A percentile compares a stretch with the other conserved stretches of the same genome.
Conservation (phyloP, 2,888 invertebrate species). For the Drosophila mulleri region DNA sequence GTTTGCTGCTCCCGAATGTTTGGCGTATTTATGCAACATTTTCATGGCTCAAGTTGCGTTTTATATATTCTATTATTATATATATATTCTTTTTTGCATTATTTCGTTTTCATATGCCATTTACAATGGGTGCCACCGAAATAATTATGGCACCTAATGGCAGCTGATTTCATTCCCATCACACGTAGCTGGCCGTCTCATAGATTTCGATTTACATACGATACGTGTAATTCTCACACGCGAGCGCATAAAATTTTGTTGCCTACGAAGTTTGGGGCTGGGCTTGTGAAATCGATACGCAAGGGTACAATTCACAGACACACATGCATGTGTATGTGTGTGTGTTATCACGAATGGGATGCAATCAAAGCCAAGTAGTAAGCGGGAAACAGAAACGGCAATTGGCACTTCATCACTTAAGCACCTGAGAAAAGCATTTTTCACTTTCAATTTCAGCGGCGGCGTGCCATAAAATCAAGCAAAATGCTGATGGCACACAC, state of each 20-base stretch:
- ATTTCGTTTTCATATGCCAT: slow-evolving; percentile 13
- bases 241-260: slow-evolving; percentile 70
- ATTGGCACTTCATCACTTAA: slow-evolving; percentile 80
- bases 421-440: slow-evolving; percentile 79
- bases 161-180: slow-evolving; percentile 58
- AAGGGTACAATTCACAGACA: slow-evolving; percentile 22
- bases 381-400: slow-evolving; percentile 39
- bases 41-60: background rate
- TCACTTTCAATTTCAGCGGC: slow-evolving; percentile 78
- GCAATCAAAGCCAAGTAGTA: slow-evolving; percentile 66
- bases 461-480: slow-evolving; percentile 73
- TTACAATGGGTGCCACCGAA: slow-evolving; percentile 19
- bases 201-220: slow-evolving; percentile 57
- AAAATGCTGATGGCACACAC: slow-evolving; percentile 63
- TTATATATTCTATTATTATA: background rate
- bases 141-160: slow-evolving; percentile 51
- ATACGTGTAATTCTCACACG: slow-evolving; percentile 62
- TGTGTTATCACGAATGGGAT: slow-evolving; percentile 37
- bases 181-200: slow-evolving; percentile 40
- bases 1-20: background rate
- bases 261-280: slow-evolving; percentile 50
- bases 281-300: slow-evolving; percentile 64
- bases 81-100: slow-evolving; percentile 7
- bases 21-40: slow-evolving; percentile 3
- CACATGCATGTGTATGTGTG: background rate